Percentiles rank a stretch among this genome's conserved stretches.
Conservation (phyloP, 2,113 vertebrate species). For the Trichechus manatus region DNA sequence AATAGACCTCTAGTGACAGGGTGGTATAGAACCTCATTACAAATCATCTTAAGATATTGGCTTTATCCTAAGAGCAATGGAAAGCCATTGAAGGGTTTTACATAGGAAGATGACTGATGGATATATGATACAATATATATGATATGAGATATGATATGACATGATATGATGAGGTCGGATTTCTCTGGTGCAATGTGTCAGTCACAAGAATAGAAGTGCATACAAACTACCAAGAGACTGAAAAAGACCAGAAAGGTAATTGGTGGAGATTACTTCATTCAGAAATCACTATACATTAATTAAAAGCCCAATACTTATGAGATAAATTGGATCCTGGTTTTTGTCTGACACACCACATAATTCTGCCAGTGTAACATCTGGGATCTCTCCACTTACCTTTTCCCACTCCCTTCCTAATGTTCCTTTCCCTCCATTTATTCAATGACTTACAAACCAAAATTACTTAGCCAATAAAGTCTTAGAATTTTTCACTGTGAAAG, state of each 20-base stretch:
- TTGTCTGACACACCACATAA: neutral
- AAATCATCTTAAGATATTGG: neutral
- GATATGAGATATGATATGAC: neutral
- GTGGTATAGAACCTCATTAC: neutral
- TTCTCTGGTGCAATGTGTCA: neutral
- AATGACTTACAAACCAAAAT: neutral
- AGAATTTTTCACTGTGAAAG: neutral
- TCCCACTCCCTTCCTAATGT: neutral
- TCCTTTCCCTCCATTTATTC: neutral
- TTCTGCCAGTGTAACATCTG: neutral
- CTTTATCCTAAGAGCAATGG: neutral
- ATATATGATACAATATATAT: neutral
- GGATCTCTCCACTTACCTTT: neutral
- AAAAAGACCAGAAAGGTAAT: neutral
- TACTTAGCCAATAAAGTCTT: conserved; percentile 5
- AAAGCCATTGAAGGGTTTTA: neutral
- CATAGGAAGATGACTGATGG: neutral
- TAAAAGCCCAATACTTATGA: neutral
- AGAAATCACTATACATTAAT: neutral
- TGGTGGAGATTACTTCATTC: neutral
- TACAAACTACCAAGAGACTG: neutral
- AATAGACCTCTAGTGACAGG: neutral
- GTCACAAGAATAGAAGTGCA: neutral
- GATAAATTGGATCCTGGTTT: neutral
- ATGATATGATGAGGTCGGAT: neutral